A percentile compares a stretch with the other conserved stretches of the same genome.
Evolutionary conservation across 2,113 vertebrate genomes (phyloP).

Genomic region (Rafetus swinhoei): DNA sequence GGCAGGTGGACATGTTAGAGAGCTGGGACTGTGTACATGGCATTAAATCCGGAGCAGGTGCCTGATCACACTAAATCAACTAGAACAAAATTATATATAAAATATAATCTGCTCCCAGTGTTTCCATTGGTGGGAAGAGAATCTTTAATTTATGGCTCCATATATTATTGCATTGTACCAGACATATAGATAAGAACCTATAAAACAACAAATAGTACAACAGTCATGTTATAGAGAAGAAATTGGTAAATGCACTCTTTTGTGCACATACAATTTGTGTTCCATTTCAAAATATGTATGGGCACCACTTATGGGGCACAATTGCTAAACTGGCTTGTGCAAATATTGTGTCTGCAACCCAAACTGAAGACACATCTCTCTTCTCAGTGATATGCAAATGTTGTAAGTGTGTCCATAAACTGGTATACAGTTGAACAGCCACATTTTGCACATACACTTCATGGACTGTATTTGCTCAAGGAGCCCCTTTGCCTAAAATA

Average conservation of each 20-base stretch:
- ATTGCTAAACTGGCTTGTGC: neutral
- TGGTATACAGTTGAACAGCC: neutral
- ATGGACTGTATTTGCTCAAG: neutral
- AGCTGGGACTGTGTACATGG: neutral
- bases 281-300: neutral
- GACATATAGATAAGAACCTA: neutral
- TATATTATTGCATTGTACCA: neutral
- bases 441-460: neutral
- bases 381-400: neutral
- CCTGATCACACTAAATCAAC: neutral
- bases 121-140: rapidly evolving
- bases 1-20: neutral
- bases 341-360: neutral
- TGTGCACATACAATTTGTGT: neutral
- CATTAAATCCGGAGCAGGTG: neutral
- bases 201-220: neutral
- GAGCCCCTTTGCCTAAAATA: neutral
- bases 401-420: neutral
- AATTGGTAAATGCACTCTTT: neutral
- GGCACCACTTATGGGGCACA: neutral
- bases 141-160: neutral
- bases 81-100: neutral
- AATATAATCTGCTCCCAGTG: rapidly evolving
- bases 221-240: neutral
- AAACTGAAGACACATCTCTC: neutral